phyloP scores from a whole-genome alignment of 2,888 invertebrate genomes.

The Oscheius sp. region DNA sequence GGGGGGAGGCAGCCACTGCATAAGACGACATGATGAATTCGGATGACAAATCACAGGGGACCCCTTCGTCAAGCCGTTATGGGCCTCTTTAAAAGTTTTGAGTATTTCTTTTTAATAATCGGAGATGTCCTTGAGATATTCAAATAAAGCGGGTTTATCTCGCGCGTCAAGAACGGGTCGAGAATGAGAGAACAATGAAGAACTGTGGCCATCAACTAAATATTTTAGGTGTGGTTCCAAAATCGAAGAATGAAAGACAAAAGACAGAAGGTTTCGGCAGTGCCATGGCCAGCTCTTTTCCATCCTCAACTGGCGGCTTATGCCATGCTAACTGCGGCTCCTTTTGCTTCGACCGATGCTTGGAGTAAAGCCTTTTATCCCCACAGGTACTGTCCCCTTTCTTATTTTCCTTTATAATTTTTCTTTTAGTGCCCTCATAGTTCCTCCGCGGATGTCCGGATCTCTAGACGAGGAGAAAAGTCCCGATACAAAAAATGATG shows the following conservation, averaged over 20 bases:
- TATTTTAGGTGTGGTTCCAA: constrained; percentile 87
- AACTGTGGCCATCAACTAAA: constrained; percentile 44
- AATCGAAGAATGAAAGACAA: constrained; percentile 97
- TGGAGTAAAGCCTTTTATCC: constrained; percentile 75
- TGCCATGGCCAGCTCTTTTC: constrained; percentile 87
- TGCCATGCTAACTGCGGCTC: constrained; percentile 80
- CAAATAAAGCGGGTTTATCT: constrained; percentile 30
- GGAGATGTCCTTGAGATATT: constrained; percentile 31
- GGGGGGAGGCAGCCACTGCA: constrained; percentile 25
- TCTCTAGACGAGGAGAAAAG: constrained; percentile 12
- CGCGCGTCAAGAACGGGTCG: constrained; percentile 4
- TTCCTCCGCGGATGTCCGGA: not conserved
- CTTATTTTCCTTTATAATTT: not conserved
- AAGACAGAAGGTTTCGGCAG: constrained; percentile 82
- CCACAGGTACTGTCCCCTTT: constrained; percentile 6
- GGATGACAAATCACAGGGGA: constrained; percentile 20
- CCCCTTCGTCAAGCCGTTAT: not conserved
- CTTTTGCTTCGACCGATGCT: constrained; percentile 80
- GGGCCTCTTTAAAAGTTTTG: not conserved
- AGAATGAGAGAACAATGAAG: constrained; percentile 23
- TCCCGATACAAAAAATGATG: constrained; percentile 14
- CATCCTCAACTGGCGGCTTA: constrained; percentile 91
- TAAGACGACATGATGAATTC: constrained; percentile 38
- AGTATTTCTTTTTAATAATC: not conserved
- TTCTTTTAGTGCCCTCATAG: constrained; percentile 6